Base-by-base conservation (phyloP, 2,113 vertebrate species). In the Eleginops maclovinus region DNA sequence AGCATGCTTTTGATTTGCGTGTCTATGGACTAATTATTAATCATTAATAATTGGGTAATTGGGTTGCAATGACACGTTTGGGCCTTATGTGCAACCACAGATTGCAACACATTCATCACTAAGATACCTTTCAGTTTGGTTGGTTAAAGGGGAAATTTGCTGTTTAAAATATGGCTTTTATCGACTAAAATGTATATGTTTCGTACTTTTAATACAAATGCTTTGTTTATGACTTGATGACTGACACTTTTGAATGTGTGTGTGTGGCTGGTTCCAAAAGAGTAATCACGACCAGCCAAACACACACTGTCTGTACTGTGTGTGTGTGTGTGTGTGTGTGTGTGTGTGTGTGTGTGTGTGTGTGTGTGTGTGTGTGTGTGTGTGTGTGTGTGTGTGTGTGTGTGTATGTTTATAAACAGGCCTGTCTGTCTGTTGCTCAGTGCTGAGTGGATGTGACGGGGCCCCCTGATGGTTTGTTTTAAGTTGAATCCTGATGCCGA, bases 381-480 rank as follows among this genome's bases (percentile, higher is more conserved):
- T 80, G 83, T 71, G 74, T 58, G 43, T 78, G 69, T 68, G 76
- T 77, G 65, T 72, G 71, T 74, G 72, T 53, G 81, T 74, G 80
- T 84, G 83, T 80, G 86, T 78, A 82, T 88, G 90, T 92, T 88
- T 92, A 90, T 93, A 90, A 92, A 91, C 89, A 90, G 86, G 68
- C 69, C 77, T 89, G 89, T 89, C 84, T 80, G 81, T 87, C 87
- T 84, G 81, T 84, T 67, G 65, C 83, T 91, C 90, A 88, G 84
- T 43, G 78, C 82, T 92, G 90, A 94, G 85, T 92, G 86, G 80
- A 92, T 89, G 65, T 93, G 93, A 94, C 88, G 44, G 87, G 87
- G 62, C 84, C 77, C 63, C 85, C 88, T 89, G 88, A 92, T 92
- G 92, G 90, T 93, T 93, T 93, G 90, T 92, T 92, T 94, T 91